Conservation (phyloP, 2,888 invertebrate species). For the Terebella lapidaria region DNA sequence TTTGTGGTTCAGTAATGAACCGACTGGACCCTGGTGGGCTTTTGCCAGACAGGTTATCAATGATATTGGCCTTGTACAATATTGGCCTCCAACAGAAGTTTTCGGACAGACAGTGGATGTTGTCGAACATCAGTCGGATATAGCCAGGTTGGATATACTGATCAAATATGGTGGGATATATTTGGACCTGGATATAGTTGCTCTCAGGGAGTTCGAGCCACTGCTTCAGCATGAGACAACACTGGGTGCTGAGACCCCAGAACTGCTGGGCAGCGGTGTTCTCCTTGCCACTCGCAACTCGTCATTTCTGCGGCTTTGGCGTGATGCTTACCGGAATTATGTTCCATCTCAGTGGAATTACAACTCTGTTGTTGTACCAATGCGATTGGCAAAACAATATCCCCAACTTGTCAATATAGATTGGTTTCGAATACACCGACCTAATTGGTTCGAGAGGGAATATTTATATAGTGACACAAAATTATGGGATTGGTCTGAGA, state of each 20-base stretch:
- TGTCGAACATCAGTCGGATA: constrained; percentile 26
- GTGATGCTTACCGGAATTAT: constrained; percentile 27
- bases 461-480: constrained; percentile 18
- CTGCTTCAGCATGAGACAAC: constrained; percentile 32
- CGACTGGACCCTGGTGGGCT: constrained; percentile 24
- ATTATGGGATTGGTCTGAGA: constrained; percentile 25
- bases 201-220: constrained; percentile 30
- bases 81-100: constrained; percentile 12
- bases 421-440: constrained; percentile 22
- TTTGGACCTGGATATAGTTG: constrained; percentile 40
- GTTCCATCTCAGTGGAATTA: constrained; percentile 20
- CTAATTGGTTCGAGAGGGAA: constrained; percentile 23
- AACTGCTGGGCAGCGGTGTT: constrained; percentile 32
- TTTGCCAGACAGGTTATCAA: constrained; percentile 12
- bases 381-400: constrained; percentile 18
- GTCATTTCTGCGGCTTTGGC: constrained; percentile 35
- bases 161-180: constrained; percentile 41
- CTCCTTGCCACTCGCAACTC: constrained; percentile 31
- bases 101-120: constrained; percentile 14
- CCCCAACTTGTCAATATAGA: constrained; percentile 23
- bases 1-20: constrained; percentile 21
- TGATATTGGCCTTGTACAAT: constrained; percentile 13
- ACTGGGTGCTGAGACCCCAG: constrained; percentile 35
- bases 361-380: constrained; percentile 21
- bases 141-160: constrained; percentile 24